Percentiles rank a stretch among this genome's conserved stretches.
phyloP scores from a whole-genome alignment of 2,797 vertebrate genomes.

The Lithobates pipiens region DNA sequence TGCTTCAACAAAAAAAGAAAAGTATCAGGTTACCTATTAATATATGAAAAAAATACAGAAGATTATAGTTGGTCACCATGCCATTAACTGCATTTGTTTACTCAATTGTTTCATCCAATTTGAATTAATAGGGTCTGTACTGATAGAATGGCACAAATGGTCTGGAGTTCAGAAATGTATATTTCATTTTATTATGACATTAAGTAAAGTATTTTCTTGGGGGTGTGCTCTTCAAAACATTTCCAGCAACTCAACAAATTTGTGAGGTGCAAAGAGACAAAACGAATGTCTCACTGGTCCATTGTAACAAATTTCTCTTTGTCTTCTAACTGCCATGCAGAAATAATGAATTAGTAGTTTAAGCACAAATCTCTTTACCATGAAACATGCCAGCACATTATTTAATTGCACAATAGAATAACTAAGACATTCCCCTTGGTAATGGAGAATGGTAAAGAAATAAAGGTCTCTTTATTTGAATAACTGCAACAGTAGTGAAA shows the following conservation, averaged over 20 bases:
- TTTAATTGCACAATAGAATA: constrained; percentile 52
- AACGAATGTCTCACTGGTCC: background rate
- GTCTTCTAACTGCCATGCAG: constrained; percentile 14
- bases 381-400: constrained; percentile 67
- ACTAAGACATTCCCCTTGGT: constrained; percentile 64
- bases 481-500: constrained; percentile 1
- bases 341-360: constrained; percentile 44
- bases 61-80: no score
- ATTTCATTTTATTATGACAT: background rate
- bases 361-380: constrained; percentile 65
- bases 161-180: background rate
- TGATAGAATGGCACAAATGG: background rate
- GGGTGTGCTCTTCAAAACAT: background rate
- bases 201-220: background rate
- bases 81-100: no score
- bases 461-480: constrained; percentile 63
- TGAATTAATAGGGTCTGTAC: background rate
- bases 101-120: background rate
- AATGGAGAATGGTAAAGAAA: background rate
- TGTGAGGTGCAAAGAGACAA: background rate
- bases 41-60: no score
- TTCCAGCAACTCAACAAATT: background rate
- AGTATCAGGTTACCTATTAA: no score
- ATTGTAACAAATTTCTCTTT: background rate
- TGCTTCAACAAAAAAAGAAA: no score